Conservation (phyloP, 2,888 invertebrate genomes). For the Limnephilus rhombicus region DNA sequence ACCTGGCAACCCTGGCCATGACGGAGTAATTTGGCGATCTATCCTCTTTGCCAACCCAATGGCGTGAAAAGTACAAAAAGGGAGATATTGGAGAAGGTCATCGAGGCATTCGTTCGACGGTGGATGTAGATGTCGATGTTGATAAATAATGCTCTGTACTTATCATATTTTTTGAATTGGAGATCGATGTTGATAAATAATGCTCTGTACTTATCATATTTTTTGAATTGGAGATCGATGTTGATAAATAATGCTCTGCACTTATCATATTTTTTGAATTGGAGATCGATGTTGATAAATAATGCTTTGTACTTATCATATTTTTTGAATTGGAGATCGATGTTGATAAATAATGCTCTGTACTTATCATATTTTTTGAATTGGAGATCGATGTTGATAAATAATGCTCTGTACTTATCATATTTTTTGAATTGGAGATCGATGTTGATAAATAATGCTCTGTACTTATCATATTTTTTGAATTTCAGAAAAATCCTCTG, state of each 20-base stretch:
- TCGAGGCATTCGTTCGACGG: background rate
- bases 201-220: background rate
- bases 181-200: background rate
- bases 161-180: background rate
- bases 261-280: background rate
- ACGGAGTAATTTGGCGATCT: too few species aligned
- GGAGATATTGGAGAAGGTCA: background rate
- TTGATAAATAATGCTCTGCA: background rate
- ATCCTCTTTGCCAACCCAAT: too few species aligned
- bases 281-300: background rate
- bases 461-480: background rate
- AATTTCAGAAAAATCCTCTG: slow-evolving; percentile 75
- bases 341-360: background rate
- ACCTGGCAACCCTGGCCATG: too few species aligned
- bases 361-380: background rate
- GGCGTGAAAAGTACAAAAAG: too few species aligned
- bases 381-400: background rate
- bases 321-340: background rate
- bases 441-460: background rate
- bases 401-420: background rate
- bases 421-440: background rate
- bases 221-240: background rate
- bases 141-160: background rate
- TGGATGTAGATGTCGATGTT: background rate
- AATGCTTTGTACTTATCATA: background rate